phyloP scores from a whole-genome alignment of 2,797 vertebrate genomes.

The Sebastes itinus region DNA sequence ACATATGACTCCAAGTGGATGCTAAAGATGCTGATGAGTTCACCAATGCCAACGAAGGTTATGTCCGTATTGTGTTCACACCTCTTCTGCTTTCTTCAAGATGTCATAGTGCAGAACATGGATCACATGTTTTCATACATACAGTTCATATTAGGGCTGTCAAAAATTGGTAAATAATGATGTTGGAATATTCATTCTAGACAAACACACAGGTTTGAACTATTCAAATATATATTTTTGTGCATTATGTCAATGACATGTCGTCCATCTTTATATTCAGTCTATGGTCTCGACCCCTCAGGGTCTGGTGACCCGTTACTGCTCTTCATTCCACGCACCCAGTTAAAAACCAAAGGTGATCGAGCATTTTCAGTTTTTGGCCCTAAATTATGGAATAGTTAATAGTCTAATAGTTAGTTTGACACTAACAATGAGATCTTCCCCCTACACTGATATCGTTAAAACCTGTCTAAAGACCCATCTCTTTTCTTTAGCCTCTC shows the following conservation, averaged over 20 bases:
- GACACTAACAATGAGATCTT: background rate
- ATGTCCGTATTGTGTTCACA: background rate
- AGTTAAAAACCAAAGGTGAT: background rate
- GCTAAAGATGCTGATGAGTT: background rate
- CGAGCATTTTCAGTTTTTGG: background rate
- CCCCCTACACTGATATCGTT: background rate
- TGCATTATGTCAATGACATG: too few species aligned
- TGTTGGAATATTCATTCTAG: too few species aligned
- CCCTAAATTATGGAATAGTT: background rate
- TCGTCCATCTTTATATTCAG: too few species aligned
- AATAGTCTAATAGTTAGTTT: background rate
- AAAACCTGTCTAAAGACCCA: background rate
- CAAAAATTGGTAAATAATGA: too few species aligned
- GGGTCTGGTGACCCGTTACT: background rate
- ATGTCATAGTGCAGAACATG: background rate
- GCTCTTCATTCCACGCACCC: background rate
- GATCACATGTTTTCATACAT: background rate
- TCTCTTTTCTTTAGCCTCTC: background rate
- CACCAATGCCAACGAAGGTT: background rate
- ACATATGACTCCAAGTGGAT: background rate
- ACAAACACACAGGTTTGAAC: too few species aligned
- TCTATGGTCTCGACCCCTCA: background rate
- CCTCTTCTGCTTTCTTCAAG: background rate
- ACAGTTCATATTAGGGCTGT: too few species aligned
- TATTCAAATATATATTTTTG: too few species aligned